Base-by-base conservation (phyloP, 2,888 invertebrate species). In the Alloplasta piceator region DNA sequence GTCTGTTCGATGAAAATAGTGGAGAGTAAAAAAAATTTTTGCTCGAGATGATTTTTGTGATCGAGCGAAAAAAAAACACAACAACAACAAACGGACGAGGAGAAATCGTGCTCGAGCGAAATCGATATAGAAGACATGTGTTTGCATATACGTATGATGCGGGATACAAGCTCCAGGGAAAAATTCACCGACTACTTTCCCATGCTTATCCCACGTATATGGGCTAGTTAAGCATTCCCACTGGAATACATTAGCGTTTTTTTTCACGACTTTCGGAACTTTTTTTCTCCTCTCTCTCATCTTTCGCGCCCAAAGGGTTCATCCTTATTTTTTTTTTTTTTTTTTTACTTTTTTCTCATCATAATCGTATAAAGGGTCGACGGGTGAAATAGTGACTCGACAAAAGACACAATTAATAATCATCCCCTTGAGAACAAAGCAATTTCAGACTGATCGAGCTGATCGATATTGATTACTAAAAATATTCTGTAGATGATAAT, bases 201-300 rank as follows among this genome's bases (percentile, higher is more conserved):
- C 80, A 80, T 80, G 80, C 72, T 50, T 39, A 39, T 39, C 26
- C 26, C 26, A 26, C 26, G 10, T 52, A 14, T 12, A 10, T 43
- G 9, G 43, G 10, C 12, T 26, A 58, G 61, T 46, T 16, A 10
- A 36, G 26, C 73, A 50, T 73, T 73, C 68, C 73, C 68, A 63
- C 63, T 73, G 80, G 26, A 77, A 80, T 80, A 80, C 73, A 77
- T 80, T 80, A 73, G 68, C 12, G 26, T 50, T 80, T 80, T 80
- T 80, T 73, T 80, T 76, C 73, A 63, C 64, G 52, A 63, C 77
- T 80, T 77, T 77, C 77, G 77, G 68, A 68, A 80, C 73, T 77
- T 80, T 73, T 80, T 78, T 76, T 66, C 56, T 26, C 6, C 56
- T 64, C 74, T 46, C 16, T 61, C 63, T 48, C 41, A 52, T 64